A percentile compares a stretch with the other conserved stretches of the same genome.
Evolutionary conservation across 2,797 vertebrate species (phyloP).

Genomic region (Fratercula arctica): DNA sequence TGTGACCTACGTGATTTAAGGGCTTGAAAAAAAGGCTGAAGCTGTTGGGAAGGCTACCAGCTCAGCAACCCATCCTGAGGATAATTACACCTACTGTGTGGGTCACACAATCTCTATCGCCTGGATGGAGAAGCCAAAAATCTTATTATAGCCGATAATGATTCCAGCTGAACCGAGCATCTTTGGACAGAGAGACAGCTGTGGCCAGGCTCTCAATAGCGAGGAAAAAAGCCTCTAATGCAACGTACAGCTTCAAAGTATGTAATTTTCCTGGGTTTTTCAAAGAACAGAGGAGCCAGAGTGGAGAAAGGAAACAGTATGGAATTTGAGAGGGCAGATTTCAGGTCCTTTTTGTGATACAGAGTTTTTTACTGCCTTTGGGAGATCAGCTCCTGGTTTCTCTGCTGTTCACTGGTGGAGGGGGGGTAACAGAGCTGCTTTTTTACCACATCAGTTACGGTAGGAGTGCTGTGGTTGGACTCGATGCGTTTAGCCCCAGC

Average conservation of each 20-base stretch:
- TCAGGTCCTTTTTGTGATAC: background rate
- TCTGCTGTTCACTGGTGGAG: no score
- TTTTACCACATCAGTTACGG: fast-evolving
- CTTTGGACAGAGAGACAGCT: background rate
- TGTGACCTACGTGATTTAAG: background rate
- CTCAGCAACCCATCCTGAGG: background rate
- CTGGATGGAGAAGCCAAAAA: background rate
- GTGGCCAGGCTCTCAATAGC: background rate
- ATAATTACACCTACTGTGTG: background rate
- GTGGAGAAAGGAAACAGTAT: background rate
- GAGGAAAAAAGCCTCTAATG: background rate
- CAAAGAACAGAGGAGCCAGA: background rate
- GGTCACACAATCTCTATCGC: background rate
- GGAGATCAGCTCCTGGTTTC: background rate
- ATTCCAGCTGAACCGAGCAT: background rate
- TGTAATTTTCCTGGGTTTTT: background rate
- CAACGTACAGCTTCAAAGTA: background rate
- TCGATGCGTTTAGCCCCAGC: fast-evolving
- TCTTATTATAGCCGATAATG: background rate
- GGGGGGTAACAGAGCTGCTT: background rate
- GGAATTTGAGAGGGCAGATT: background rate
- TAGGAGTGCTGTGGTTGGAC: no score
- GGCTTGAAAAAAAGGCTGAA: background rate
- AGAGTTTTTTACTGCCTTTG: background rate
- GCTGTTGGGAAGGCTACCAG: background rate